These are phyloP conservation scores for Hedychridium roseum DNA, from an alignment of 2,888 invertebrate genomes.

Conservation along the genomic window DNA sequence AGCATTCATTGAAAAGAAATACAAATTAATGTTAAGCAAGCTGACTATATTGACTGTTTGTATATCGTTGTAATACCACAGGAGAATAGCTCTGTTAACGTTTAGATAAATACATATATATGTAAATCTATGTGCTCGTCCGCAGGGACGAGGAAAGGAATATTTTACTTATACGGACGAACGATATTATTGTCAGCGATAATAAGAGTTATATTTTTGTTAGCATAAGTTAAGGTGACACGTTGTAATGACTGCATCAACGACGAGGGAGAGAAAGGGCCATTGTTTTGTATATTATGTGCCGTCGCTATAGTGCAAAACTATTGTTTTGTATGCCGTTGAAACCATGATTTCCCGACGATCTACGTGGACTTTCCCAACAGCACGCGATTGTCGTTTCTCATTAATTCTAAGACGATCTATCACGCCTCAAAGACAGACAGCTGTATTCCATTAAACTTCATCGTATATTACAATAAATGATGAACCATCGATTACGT, in stretches of 20 bases:
- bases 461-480: slow-evolving; percentile 41
- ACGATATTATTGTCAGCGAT: slow-evolving; percentile 36
- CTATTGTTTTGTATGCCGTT: slow-evolving; percentile 39
- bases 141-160: slow-evolving; percentile 31
- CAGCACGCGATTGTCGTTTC: slow-evolving; percentile 6
- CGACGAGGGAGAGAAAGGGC: slow-evolving; percentile 20
- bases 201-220: slow-evolving; percentile 56
- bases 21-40: slow-evolving; percentile 30
- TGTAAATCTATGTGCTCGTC: slow-evolving; percentile 12
- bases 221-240: slow-evolving; percentile 41
- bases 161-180: slow-evolving; percentile 46
- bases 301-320: slow-evolving; percentile 30
- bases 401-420: slow-evolving; percentile 8
- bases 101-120: slow-evolving; percentile 24
- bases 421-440: slow-evolving; percentile 22
- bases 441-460: slow-evolving; percentile 34
- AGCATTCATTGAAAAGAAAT: slow-evolving; percentile 12
- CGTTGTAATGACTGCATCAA: slow-evolving; percentile 34
- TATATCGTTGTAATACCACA: slow-evolving; percentile 51
- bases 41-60: slow-evolving; percentile 53
- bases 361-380: not conserved
- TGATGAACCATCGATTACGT: slow-evolving; percentile 36
- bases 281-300: slow-evolving; percentile 42
- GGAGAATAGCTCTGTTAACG: slow-evolving; percentile 36
- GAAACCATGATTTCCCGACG: slow-evolving; percentile 9